These are phyloP conservation scores for Brienomyrus brachyistius DNA, from an alignment of 2,113 vertebrate genomes.

Conservation along the genomic window DNA sequence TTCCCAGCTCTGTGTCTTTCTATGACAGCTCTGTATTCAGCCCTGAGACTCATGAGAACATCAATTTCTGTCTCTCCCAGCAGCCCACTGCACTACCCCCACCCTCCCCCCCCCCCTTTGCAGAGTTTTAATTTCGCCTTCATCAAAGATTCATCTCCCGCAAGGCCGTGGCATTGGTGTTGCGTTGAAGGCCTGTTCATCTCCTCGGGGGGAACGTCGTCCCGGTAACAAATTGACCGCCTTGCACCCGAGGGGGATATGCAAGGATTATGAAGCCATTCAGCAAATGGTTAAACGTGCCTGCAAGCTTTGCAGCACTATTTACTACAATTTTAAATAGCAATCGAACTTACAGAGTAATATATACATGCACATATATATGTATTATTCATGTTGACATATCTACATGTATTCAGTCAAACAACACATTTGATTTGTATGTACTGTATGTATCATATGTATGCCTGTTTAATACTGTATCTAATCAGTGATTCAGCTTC, in stretches of 20 bases:
- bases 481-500: neutral
- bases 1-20: neutral
- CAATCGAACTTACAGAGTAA: neutral
- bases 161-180: neutral
- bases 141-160: neutral
- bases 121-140: slow-evolving; percentile 12
- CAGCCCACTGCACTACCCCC: neutral
- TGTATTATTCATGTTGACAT: neutral
- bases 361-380: neutral
- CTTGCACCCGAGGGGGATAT: neutral
- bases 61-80: neutral
- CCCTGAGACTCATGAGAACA: neutral
- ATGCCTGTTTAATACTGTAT: neutral
- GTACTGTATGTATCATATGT: neutral
- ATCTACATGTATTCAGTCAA: neutral
- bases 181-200: neutral
- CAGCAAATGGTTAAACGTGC: neutral
- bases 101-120: neutral
- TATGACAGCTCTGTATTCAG: neutral
- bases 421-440: neutral
- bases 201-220: neutral
- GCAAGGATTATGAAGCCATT: neutral
- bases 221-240: neutral
- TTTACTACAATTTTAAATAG: neutral
- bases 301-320: neutral